Evolutionary conservation across 1,140 invertebrate species (phyloP).

Genomic region (Globodera rostochiensis): DNA sequence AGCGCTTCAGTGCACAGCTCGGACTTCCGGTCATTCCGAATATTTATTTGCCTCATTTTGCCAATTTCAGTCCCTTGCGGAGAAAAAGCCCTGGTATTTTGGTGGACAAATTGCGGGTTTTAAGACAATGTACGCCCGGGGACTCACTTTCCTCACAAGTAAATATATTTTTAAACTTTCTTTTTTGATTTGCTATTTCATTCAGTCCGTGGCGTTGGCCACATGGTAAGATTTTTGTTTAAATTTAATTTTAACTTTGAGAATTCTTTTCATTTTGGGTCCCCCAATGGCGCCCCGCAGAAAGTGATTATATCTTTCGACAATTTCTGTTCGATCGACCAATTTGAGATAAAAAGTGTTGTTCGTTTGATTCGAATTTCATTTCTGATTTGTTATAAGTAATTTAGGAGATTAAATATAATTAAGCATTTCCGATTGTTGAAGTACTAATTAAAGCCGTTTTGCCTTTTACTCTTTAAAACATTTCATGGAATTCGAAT

Average conservation of each 20-base stretch:
- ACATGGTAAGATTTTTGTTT: slow-evolving; percentile 46
- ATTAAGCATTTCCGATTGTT: too few relatives aligned
- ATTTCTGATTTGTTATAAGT: not conserved
- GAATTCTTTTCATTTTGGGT: slow-evolving; percentile 60
- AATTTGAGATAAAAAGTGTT: not conserved
- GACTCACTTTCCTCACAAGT: slow-evolving; percentile 53
- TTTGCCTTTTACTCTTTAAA: too few relatives aligned
- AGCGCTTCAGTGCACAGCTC: slow-evolving; percentile 48
- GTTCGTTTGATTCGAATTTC: not conserved
- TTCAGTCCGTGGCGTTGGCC: slow-evolving; percentile 59
- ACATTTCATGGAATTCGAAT: too few relatives aligned
- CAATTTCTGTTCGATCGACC: slow-evolving; percentile 50
- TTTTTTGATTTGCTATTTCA: not conserved
- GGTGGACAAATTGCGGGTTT: slow-evolving; percentile 57
- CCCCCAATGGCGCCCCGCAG: slow-evolving; percentile 69
- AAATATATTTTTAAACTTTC: not conserved
- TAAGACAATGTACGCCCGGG: slow-evolving; percentile 54
- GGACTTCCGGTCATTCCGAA: slow-evolving; percentile 32
- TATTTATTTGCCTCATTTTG: slow-evolving; percentile 1
- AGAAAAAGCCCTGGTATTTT: slow-evolving; percentile 54
- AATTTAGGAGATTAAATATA: too few relatives aligned
- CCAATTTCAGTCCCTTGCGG: slow-evolving; percentile 28
- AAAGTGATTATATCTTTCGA: slow-evolving; percentile 66
- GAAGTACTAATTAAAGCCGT: too few relatives aligned
- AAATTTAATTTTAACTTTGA: not conserved